A percentile compares a stretch with the other conserved stretches of the same genome.
phyloP scores from a whole-genome alignment of 2,888 invertebrate genomes.

The Anarsia innoxiella region DNA sequence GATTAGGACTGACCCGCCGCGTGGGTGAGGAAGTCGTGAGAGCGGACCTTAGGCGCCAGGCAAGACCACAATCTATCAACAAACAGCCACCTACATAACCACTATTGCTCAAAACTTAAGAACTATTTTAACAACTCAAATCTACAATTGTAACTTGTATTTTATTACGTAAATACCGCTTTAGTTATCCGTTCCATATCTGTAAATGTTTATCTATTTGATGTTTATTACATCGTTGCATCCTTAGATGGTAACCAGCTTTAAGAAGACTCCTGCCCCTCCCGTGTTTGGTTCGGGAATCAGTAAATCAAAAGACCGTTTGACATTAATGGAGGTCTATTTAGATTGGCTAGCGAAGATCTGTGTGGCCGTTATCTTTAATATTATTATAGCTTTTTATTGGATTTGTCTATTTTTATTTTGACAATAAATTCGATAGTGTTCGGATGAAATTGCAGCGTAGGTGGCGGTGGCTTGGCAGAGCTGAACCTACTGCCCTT shows the following conservation, averaged over 20 bases:
- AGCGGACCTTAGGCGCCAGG: conserved; percentile 34
- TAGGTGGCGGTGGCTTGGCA: too few species aligned
- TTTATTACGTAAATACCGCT: conserved; percentile 31
- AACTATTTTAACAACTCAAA: conserved; percentile 19
- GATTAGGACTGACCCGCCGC: conserved; percentile 17
- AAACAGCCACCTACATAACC: conserved; percentile 10
- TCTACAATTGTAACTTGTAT: conserved; percentile 10
- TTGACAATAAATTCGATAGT: conserved; percentile 17
- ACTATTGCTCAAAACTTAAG: conserved; percentile 22
- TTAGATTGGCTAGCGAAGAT: neutral
- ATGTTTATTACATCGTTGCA: conserved; percentile 37
- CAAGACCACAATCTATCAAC: conserved; percentile 19
- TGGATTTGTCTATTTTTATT: conserved; percentile 18
- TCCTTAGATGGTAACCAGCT: conserved; percentile 28
- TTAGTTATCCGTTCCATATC: conserved; percentile 36
- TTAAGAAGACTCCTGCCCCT: conserved; percentile 15
- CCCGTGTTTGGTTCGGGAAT: too few species aligned
- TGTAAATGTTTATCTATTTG: conserved; percentile 35
- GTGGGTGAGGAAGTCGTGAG: conserved; percentile 51
- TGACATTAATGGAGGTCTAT: too few species aligned
- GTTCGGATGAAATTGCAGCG: conserved; percentile 13
- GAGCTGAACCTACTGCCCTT: too few species aligned
- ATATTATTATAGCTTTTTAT: conserved; percentile 20
- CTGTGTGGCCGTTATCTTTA: conserved; percentile 27
- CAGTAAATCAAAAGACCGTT: too few species aligned